Evolutionary conservation across 2,113 vertebrate species (phyloP).

Genomic region (Ciconia maguari): DNA sequence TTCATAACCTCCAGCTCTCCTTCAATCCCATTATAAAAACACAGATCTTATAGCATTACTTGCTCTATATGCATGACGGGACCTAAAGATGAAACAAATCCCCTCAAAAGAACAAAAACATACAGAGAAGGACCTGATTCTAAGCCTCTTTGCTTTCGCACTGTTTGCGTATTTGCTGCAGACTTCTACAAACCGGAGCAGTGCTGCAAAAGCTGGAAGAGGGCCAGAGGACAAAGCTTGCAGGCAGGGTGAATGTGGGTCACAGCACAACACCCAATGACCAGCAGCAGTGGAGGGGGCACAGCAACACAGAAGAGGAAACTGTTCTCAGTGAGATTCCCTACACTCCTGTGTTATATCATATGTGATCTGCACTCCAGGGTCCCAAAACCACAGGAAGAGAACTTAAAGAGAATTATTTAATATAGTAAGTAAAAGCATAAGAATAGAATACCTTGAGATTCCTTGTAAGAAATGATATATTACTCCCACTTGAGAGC

Average conservation of each 20-base stretch:
- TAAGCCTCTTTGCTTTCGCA: slow-evolving; percentile 9
- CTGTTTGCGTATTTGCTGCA: slow-evolving; percentile 14
- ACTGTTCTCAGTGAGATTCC: neutral
- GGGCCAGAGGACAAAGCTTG: slow-evolving; percentile 25
- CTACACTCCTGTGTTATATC: neutral
- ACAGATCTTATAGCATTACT: neutral
- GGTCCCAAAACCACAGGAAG: neutral
- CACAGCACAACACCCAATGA: neutral
- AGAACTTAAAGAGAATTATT: neutral
- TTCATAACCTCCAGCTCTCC: neutral
- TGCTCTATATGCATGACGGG: neutral
- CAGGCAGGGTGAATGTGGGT: slow-evolving; percentile 39
- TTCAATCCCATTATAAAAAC: neutral
- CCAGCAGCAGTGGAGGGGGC: neutral
- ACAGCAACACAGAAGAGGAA: neutral
- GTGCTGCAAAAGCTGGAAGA: neutral
- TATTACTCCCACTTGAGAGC: neutral
- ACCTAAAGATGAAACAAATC: neutral
- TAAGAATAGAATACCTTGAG: neutral
- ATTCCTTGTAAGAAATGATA: neutral
- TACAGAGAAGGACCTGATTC: neutral
- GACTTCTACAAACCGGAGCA: slow-evolving; percentile 10
- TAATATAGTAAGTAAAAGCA: neutral
- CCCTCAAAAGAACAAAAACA: neutral
- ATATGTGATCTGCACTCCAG: rapidly evolving